phyloP scores from a whole-genome alignment of 2,113 vertebrate genomes.

The Rhinoptilus africanus region DNA sequence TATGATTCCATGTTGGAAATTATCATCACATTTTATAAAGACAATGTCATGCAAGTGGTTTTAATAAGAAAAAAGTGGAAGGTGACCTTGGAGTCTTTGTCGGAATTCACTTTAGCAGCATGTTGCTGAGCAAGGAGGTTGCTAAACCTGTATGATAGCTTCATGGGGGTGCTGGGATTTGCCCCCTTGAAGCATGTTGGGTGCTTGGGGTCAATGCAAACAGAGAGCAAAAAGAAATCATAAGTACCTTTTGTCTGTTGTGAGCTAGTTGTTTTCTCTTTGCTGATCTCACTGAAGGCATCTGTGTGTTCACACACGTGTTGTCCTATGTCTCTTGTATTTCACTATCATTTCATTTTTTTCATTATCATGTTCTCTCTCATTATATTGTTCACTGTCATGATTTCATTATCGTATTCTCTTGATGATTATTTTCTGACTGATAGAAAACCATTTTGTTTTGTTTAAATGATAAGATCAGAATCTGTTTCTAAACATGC shows the following conservation, averaged over 20 bases:
- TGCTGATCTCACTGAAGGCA: neutral
- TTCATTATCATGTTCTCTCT: too few species aligned
- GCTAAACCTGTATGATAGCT: neutral
- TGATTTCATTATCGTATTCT: neutral
- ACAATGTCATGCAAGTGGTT: neutral
- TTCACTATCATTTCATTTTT: too few species aligned
- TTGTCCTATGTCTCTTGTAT: neutral
- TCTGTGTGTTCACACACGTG: accelerated
- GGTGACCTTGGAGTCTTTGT: neutral
- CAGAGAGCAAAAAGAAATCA: neutral
- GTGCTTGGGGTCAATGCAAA: neutral
- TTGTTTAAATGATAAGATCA: neutral
- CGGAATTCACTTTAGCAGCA: neutral
- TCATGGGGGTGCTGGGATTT: neutral
- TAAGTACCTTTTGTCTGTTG: neutral
- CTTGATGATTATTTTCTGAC: neutral
- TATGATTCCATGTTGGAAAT: neutral
- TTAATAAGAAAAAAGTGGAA: neutral
- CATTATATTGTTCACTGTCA: too few species aligned
- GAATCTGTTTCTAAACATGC: neutral
- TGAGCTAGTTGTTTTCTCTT: neutral
- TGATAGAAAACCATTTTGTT: neutral
- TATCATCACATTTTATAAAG: neutral
- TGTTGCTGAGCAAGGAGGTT: neutral
- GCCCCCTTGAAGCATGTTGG: neutral